phyloP scores from a whole-genome alignment of 2,888 invertebrate species.

The Encarsia formosa region DNA sequence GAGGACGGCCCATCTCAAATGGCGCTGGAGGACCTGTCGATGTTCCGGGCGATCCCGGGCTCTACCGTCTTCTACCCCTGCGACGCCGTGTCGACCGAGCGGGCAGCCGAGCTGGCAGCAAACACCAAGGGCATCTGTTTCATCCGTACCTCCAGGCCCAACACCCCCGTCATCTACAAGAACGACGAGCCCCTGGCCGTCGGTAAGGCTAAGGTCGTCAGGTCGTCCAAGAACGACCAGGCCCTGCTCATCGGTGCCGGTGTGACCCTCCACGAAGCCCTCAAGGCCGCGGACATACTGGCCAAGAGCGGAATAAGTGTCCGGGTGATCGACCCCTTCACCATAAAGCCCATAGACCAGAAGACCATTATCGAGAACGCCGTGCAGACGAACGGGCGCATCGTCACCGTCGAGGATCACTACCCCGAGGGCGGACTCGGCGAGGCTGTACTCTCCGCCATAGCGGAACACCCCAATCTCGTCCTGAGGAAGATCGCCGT shows the following conservation, averaged over 20 bases:
- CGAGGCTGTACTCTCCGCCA: conserved; percentile 84
- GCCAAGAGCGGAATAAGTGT: conserved; percentile 67
- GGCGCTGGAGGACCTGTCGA: conserved; percentile 96
- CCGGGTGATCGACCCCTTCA: conserved; percentile 91
- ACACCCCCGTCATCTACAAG: conserved; percentile 79
- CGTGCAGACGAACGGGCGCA: conserved; percentile 70
- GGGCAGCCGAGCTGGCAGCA: conserved; percentile 93
- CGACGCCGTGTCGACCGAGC: conserved; percentile 92
- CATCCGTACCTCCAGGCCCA: conserved; percentile 91
- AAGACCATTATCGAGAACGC: conserved; percentile 73
- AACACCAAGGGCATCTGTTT: conserved; percentile 94
- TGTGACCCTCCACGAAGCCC: conserved; percentile 86
- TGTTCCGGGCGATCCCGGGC: conserved; percentile 90
- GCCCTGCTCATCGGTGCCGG: conserved; percentile 89
- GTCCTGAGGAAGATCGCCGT: conserved; percentile 78
- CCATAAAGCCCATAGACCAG: conserved; percentile 90
- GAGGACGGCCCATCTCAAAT: conserved; percentile 99
- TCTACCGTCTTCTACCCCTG: conserved; percentile 73
- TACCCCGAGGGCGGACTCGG: conserved; percentile 95
- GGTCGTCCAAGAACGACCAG: conserved; percentile 69
- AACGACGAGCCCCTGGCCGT: conserved; percentile 78
- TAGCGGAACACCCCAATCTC: conserved; percentile 68
- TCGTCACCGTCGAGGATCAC: conserved; percentile 96
- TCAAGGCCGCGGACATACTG: conserved; percentile 77
- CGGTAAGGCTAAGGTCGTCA: conserved; percentile 77